Conservation (phyloP, 2,797 vertebrate species). For the Dipus sagitta region DNA sequence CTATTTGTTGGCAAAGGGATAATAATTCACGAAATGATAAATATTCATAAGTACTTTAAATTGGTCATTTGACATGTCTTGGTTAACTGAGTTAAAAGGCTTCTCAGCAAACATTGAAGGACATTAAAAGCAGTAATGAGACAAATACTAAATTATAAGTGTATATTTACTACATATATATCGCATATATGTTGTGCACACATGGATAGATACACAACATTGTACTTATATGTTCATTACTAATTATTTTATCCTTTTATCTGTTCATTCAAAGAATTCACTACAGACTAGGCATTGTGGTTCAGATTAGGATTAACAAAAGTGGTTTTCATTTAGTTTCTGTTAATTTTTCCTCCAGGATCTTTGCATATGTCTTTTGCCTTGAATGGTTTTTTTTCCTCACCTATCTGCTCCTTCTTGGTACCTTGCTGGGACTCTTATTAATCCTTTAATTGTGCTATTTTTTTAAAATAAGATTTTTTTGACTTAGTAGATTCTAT, state of each 20-base stretch:
- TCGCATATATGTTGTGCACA: neutral
- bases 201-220: neutral
- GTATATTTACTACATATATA: neutral
- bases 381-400: neutral
- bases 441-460: neutral
- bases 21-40: conserved; percentile 1
- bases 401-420: neutral
- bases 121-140: neutral
- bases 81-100: neutral
- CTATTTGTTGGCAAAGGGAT: neutral
- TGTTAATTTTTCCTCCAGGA: neutral
- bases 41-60: neutral
- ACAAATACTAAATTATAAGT: neutral
- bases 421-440: neutral
- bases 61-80: neutral
- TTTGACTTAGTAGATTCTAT: neutral
- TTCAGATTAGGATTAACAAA: neutral
- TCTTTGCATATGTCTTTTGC: neutral
- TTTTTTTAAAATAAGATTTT: conserved; percentile 2
- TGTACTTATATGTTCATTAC: neutral
- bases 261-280: neutral
- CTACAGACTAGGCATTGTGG: neutral
- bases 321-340: conserved; percentile 37
- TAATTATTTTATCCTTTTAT: neutral
- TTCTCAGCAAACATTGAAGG: neutral